Conservation (phyloP, 2,888 invertebrate genomes). For the Megaustenia siamemsis region DNA sequence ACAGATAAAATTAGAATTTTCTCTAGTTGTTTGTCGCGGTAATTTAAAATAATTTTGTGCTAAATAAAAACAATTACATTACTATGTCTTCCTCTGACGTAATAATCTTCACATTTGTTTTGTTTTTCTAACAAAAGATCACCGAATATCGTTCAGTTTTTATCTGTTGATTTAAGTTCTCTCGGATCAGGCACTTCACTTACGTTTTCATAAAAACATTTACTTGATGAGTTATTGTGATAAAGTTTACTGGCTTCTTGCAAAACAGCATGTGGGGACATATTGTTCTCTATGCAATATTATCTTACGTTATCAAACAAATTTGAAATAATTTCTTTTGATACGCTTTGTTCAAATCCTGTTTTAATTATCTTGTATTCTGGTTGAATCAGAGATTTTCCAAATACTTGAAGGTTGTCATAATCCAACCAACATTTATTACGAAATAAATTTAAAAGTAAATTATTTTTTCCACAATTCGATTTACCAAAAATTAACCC, state of each 20-base stretch:
- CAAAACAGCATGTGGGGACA: not conserved
- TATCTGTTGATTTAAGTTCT: slow-evolving; percentile 24
- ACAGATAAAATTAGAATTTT: slow-evolving; percentile 33
- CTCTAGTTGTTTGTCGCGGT: slow-evolving; percentile 14
- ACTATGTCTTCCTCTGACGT: slow-evolving; percentile 14
- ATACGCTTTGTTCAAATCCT: slow-evolving; percentile 35
- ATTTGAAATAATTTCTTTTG: slow-evolving; percentile 35
- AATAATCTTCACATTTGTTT: slow-evolving; percentile 35
- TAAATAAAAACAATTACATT: slow-evolving; percentile 8
- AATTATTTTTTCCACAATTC: slow-evolving; percentile 54
- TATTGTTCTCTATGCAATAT: not conserved
- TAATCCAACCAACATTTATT: slow-evolving; percentile 35
- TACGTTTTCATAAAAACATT: slow-evolving; percentile 28
- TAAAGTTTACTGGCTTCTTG: not conserved
- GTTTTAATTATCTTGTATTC: slow-evolving; percentile 43
- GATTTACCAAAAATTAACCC: too few relatives aligned
- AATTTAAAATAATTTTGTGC: slow-evolving; percentile 9
- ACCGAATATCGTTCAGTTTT: slow-evolving; percentile 10
- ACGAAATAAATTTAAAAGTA: slow-evolving; percentile 10
- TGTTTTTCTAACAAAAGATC: slow-evolving; percentile 30
- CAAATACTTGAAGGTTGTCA: slow-evolving; percentile 52
- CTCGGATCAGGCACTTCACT: slow-evolving; percentile 6
- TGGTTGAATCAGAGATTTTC: slow-evolving; percentile 55
- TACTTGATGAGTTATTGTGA: not conserved
- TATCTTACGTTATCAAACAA: not conserved